Evolutionary conservation across 2,797 vertebrate species (phyloP).

Genomic region (Petrocephalus sullivani): DNA sequence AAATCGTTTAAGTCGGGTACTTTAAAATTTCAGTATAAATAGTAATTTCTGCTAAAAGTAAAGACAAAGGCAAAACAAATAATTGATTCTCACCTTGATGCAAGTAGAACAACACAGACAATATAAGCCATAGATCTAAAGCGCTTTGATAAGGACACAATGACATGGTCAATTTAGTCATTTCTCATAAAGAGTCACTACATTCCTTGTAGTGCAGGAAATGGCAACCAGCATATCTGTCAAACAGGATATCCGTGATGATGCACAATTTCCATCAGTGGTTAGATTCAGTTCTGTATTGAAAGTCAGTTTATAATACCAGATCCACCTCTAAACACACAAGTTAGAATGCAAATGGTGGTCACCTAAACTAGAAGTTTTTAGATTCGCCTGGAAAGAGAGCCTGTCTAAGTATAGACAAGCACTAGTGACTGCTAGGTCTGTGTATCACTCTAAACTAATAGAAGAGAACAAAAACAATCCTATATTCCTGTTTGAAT

Average conservation of each 20-base stretch:
- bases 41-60: background rate
- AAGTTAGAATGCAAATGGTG: too few relatives aligned
- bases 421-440: too few relatives aligned
- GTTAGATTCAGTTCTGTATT: background rate
- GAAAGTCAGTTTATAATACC: background rate
- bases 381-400: too few relatives aligned
- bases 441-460: too few relatives aligned
- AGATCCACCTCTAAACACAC: background rate
- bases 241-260: background rate
- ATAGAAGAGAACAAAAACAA: too few relatives aligned
- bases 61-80: background rate
- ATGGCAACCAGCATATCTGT: background rate
- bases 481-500: too few relatives aligned
- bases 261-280: background rate
- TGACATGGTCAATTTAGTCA: background rate
- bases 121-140: background rate
- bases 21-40: background rate
- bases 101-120: slow-evolving; percentile 24
- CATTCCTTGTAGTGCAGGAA: background rate
- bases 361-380: too few relatives aligned
- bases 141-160: background rate
- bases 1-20: background rate
- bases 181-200: background rate
- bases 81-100: slow-evolving; percentile 40
- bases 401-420: too few relatives aligned